Evolutionary conservation across 2,797 vertebrate genomes (phyloP), one percentile per base, ranked within the genome.

Genomic region (Acanthurus lineatus): DNA sequence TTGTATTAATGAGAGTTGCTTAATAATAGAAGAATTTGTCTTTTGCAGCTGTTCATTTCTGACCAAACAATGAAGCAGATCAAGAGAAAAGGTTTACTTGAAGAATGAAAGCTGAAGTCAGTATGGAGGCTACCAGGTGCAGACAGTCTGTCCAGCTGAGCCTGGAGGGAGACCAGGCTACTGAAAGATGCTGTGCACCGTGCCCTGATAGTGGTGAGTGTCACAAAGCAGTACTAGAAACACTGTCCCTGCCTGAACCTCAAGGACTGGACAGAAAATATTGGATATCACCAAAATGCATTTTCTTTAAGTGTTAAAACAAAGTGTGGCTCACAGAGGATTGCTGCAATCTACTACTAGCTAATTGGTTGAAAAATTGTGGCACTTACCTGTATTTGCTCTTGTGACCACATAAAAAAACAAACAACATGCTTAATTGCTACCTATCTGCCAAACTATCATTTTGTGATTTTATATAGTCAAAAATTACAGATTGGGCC

Each of bases 161-260:
- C 40, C 72, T 61, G 9, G 73, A 76, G 19, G 51, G 44, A 69
- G 28, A 22, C 9, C 69, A 35, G 35, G 14, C 47, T 22, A 32
- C 62, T 20, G 47, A 67, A 9, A 58, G 61, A 79, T 3, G 11
- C 64, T 51, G 52, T n/a, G 52, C 56, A 68, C n/a, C 65, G 40
- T 51, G 53, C 49, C 62, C 61, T 68, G 61, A 74, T 16, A 80
- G 64, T 58, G 82, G 86, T 89, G 69, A 91, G 86, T 65, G n/a
- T 75, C 54, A 19, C 20, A 68, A 15, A 49, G 9, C 19, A 62
- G 16, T 49, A 56, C 15, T 60, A 6, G 12, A 53, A 48, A 62
- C 49, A 28, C 22, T 15, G 28, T 19, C 25, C 3, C 42, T 22
- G 6, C 60, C 52, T 61, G 14, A 73, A 58, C n/a, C 11, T 7